phyloP scores from a whole-genome alignment of 2,113 vertebrate genomes.

The Corythaixoides concolor region DNA sequence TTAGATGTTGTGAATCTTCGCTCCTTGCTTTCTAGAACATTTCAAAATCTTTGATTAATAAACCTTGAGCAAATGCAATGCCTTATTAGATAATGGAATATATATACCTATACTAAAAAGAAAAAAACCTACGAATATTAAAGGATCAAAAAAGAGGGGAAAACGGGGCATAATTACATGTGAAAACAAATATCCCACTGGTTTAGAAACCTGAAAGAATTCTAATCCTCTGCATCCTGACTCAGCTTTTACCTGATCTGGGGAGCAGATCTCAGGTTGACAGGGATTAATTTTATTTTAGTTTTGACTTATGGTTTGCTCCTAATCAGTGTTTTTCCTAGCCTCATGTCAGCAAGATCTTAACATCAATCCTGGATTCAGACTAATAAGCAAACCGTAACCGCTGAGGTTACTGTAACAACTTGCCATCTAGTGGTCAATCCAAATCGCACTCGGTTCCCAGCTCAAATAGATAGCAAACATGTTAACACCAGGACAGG shows the following conservation, averaged over 20 bases:
- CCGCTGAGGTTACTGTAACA: neutral
- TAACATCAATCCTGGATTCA: neutral
- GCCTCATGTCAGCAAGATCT: neutral
- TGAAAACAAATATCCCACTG: neutral
- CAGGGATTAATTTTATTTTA: neutral
- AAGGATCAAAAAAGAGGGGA: neutral
- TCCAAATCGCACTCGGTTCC: rapidly evolving
- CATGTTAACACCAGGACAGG: rapidly evolving
- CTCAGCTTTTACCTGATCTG: neutral
- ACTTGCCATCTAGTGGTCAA: conserved; percentile 51
- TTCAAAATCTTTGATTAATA: neutral
- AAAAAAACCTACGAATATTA: neutral
- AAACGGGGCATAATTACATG: neutral
- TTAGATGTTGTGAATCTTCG: neutral
- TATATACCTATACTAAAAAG: too few species aligned
- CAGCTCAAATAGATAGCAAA: rapidly evolving
- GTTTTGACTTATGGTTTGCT: neutral
- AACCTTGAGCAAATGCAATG: neutral
- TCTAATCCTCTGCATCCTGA: neutral
- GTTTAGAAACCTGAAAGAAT: neutral
- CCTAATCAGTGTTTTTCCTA: neutral
- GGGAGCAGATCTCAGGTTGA: neutral
- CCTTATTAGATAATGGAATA: neutral
- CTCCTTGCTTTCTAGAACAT: neutral
- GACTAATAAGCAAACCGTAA: rapidly evolving